Evolutionary conservation across 1,140 invertebrate species (phyloP).

Genomic region (Calosoma granatense): DNA sequence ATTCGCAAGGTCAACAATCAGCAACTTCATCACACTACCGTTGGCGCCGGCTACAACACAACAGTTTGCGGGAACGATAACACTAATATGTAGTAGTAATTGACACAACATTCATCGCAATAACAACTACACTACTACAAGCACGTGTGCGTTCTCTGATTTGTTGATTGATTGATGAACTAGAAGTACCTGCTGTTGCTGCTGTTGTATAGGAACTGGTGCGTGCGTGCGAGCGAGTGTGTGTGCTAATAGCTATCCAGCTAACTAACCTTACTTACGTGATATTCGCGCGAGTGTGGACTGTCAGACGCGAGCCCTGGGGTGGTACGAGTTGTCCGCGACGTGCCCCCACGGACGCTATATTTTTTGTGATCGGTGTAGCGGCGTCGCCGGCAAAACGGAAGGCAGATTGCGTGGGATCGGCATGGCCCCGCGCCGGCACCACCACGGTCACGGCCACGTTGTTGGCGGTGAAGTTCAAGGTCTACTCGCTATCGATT

Average conservation of each 20-base stretch:
- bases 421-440: constrained; percentile 11
- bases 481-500: constrained; percentile 26
- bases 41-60: not conserved
- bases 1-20: not conserved
- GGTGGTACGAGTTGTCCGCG: too few relatives aligned
- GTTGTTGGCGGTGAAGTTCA: constrained; percentile 27
- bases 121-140: too few relatives aligned
- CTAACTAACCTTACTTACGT: not conserved
- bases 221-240: not conserved
- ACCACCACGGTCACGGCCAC: constrained; percentile 16
- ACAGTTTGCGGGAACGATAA: not conserved
- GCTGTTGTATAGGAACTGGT: too few relatives aligned
- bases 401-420: not conserved
- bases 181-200: too few relatives aligned
- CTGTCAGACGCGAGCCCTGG: too few relatives aligned
- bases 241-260: not conserved
- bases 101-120: too few relatives aligned
- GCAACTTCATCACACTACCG: not conserved
- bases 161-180: too few relatives aligned
- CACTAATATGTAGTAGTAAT: too few relatives aligned
- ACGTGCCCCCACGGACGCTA: not conserved
- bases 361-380: constrained; percentile 12
- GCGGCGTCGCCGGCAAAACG: constrained; percentile 17
- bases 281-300: too few relatives aligned
- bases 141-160: not conserved